A percentile compares a stretch with the other conserved stretches of the same genome.
Evolutionary conservation across 2,113 vertebrate genomes (phyloP).

Genomic region (Corydoras maculifer): DNA sequence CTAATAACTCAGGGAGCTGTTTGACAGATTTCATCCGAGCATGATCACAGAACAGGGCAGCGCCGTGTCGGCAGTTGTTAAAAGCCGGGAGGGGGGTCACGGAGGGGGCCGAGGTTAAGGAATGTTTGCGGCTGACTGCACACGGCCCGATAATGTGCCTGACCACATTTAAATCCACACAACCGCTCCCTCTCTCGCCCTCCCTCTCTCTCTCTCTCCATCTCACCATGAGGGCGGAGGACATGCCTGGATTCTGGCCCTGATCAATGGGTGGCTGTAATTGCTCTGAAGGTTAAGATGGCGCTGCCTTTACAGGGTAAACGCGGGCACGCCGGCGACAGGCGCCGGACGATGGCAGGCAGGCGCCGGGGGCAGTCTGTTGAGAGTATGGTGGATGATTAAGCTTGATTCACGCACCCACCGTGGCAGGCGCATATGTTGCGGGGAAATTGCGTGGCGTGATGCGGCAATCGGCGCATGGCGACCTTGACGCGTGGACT

Average conservation of each 20-base stretch:
- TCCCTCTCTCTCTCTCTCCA: not conserved
- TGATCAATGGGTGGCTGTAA: conserved; percentile 46
- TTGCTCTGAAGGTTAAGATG: conserved; percentile 30
- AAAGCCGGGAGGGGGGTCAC: conserved; percentile 95
- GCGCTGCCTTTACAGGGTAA: conserved; percentile 66
- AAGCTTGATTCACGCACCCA: conserved; percentile 57
- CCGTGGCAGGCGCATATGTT: conserved; percentile 63
- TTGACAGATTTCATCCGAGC: conserved; percentile 99
- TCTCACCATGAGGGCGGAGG: conserved; percentile 17
- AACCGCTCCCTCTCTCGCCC: conserved; percentile 52
- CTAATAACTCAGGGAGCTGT: conserved; percentile 99
- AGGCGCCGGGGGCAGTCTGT: conserved; percentile 49
- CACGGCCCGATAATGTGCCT: conserved; percentile 95
- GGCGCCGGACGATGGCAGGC: conserved; percentile 40
- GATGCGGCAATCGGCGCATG: conserved; percentile 55
- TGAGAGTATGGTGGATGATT: conserved; percentile 55
- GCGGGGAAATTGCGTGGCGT: conserved; percentile 47
- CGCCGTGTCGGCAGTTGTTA: conserved; percentile 99
- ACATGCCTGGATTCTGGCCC: conserved; percentile 45
- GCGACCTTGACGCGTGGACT: conserved; percentile 63
- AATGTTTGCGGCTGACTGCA: conserved; percentile 98
- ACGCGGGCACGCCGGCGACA: conserved; percentile 39
- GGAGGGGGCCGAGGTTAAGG: conserved; percentile 97
- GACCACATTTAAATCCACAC: conserved; percentile 92
- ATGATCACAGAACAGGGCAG: conserved; percentile 99